phyloP scores from a whole-genome alignment of 2,113 vertebrate genomes.

The Lanius ludovicianus region DNA sequence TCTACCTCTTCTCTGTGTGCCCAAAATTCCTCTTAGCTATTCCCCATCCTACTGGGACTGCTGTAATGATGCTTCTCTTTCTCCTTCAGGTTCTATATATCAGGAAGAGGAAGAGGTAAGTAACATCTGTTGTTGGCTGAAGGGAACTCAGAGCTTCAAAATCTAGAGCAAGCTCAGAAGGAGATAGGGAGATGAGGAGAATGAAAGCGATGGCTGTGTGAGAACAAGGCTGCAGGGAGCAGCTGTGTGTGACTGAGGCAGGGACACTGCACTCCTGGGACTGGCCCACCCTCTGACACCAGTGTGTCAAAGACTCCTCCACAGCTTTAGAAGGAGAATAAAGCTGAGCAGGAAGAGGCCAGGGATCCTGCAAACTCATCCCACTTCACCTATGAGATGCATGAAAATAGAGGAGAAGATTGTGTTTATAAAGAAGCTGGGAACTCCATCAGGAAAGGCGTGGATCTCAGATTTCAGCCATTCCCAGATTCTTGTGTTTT shows the following conservation, averaged over 20 bases:
- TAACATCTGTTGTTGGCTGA: background rate
- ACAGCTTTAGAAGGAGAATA: background rate
- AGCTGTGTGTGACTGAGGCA: background rate
- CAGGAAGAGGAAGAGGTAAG: conserved; percentile 94
- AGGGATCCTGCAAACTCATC: background rate
- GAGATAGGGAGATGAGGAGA: background rate
- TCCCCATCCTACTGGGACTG: background rate
- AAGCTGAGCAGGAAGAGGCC: background rate
- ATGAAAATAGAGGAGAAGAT: background rate
- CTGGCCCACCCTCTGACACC: background rate
- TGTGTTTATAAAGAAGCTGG: background rate
- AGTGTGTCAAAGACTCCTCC: background rate
- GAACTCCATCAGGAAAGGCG: background rate
- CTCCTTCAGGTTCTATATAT: conserved; percentile 90
- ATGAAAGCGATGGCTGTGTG: background rate
- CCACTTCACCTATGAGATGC: background rate
- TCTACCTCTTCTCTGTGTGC: background rate
- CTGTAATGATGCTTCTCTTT: conserved; percentile 38
- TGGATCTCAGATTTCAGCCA: background rate
- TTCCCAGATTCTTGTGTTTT: background rate
- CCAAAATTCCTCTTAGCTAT: background rate
- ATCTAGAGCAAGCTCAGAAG: background rate
- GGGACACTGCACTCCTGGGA: background rate
- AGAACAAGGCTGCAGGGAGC: background rate
- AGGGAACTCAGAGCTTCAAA: background rate